Conservation (phyloP, 2,113 vertebrate genomes). For the Psilopogon haemacephalus region DNA sequence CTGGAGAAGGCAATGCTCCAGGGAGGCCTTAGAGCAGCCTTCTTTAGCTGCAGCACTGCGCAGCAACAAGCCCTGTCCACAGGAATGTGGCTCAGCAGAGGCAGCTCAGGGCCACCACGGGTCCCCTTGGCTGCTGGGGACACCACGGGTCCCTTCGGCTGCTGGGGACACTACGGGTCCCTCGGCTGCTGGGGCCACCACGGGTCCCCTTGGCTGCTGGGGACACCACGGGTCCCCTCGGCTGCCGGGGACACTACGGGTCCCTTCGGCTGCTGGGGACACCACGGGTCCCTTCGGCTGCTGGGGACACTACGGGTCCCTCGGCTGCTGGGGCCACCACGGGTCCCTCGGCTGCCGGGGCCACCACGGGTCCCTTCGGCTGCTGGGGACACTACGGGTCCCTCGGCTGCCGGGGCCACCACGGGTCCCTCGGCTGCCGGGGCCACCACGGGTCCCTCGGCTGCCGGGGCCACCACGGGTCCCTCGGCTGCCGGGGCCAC, state of each 20-base stretch:
- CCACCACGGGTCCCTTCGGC: too few species aligned
- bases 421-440: background rate
- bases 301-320: conserved; percentile 50
- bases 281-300: too few species aligned
- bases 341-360: background rate
- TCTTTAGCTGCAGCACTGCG: too few species aligned
- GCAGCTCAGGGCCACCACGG: too few species aligned
- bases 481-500: conserved; percentile 17
- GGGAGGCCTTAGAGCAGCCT: too few species aligned
- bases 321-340: background rate
- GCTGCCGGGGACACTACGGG: conserved; percentile 14
- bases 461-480: conserved; percentile 54
- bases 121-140: background rate
- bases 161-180: background rate
- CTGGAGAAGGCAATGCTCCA: too few species aligned
- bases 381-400: conserved; percentile 54
- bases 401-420: conserved; percentile 16
- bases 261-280: background rate
- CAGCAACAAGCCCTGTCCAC: background rate
- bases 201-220: background rate
- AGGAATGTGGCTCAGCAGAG: background rate
- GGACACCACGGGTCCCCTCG: background rate
- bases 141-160: conserved; percentile 1
- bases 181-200: conserved; percentile 17
- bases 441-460: too few species aligned